phyloP scores from a whole-genome alignment of 2,797 vertebrate genomes.

The Microctenopoma stevenorrisi region DNA sequence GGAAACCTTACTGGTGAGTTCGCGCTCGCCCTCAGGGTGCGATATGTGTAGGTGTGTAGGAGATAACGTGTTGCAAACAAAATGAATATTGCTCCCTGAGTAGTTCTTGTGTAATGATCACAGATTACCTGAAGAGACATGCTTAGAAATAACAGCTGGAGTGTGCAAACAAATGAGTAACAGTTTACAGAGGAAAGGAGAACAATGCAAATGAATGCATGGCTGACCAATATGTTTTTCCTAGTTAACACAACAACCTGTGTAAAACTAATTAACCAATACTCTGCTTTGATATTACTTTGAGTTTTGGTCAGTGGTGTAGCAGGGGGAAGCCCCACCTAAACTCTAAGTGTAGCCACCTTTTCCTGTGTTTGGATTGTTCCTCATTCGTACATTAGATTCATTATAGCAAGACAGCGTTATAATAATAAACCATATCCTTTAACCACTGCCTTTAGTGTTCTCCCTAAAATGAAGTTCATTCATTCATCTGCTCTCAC shows the following conservation, averaged over 20 bases:
- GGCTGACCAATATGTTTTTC: background rate
- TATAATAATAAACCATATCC: background rate
- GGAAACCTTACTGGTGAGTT: conserved; percentile 84
- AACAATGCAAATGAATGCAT: background rate
- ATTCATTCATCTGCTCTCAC: background rate
- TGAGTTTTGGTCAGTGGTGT: conserved; percentile 8
- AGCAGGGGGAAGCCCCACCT: conserved; percentile 40
- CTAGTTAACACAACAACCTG: background rate
- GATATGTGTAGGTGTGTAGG: background rate
- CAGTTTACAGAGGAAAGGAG: background rate
- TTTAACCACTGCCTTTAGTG: background rate
- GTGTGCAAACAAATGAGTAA: background rate
- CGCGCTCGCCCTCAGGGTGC: background rate
- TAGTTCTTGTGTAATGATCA: conserved; percentile 3
- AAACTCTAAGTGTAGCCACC: background rate
- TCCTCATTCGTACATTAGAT: too few species aligned
- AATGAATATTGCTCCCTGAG: background rate
- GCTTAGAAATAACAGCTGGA: background rate
- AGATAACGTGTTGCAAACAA: background rate
- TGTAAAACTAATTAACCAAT: background rate
- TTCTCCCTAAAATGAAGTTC: background rate
- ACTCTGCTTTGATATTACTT: conserved; percentile 2
- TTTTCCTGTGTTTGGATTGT: conserved; percentile 12
- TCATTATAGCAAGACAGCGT: too few species aligned
- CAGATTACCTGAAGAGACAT: background rate